These are phyloP conservation scores for Thryonomys swinderianus DNA, from an alignment of 2,113 vertebrate species.

Conservation along the genomic window DNA sequence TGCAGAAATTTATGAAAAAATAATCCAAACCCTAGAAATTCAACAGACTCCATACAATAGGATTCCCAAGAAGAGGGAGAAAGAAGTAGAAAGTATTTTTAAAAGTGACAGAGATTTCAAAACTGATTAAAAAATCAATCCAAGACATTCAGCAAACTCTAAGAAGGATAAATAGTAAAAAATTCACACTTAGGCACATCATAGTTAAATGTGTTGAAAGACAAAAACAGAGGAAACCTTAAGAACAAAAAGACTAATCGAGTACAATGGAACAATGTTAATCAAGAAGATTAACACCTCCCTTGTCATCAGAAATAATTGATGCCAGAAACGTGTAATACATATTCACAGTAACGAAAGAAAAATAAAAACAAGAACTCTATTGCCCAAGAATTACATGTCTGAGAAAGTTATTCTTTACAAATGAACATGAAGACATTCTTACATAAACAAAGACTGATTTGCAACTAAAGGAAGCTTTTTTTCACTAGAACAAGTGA, in stretches of 20 bases:
- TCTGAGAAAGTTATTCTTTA: constrained; percentile 18
- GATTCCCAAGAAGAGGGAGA: background rate
- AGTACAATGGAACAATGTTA: background rate
- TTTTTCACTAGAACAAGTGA: background rate
- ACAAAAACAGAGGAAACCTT: constrained; percentile 24
- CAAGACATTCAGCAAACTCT: background rate
- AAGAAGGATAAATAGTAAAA: background rate
- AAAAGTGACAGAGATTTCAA: background rate
- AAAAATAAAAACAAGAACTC: background rate
- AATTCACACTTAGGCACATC: background rate
- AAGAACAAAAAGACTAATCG: background rate
- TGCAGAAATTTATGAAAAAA: background rate
- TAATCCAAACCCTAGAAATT: background rate
- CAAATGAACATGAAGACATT: background rate
- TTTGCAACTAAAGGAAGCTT: background rate
- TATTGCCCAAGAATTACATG: background rate
- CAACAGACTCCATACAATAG: background rate
- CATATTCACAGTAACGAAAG: background rate
- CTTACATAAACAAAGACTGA: background rate
- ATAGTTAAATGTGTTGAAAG: constrained; percentile 24
- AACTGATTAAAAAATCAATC: background rate
- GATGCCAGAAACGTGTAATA: background rate
- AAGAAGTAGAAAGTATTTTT: constrained; percentile 33
- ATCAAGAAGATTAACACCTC: background rate
- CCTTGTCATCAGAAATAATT: constrained; percentile 7